These are phyloP conservation scores for Linyphia triangularis DNA, from an alignment of 2,888 invertebrate species.

Conservation along the genomic window DNA sequence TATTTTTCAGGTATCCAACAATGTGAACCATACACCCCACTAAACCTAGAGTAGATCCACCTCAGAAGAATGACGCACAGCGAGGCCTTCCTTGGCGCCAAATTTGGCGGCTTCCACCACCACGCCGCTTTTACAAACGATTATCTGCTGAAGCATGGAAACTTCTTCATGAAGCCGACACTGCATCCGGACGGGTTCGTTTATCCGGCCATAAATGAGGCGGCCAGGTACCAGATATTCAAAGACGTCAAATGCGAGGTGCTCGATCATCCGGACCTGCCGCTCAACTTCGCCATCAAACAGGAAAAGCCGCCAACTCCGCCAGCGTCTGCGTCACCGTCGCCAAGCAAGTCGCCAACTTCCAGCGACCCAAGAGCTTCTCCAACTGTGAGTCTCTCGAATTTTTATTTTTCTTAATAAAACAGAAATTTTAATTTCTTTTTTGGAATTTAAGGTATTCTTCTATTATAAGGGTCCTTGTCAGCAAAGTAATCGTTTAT, in stretches of 20 bases:
- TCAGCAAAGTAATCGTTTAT: no score
- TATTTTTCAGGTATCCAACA: no score
- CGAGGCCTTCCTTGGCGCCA: slow-evolving; percentile 39
- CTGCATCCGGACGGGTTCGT: slow-evolving; percentile 63
- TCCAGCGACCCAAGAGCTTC: slow-evolving; percentile 7
- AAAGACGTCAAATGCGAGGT: slow-evolving; percentile 47
- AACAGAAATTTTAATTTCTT: not conserved
- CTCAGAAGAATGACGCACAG: slow-evolving; percentile 43
- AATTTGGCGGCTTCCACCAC: slow-evolving; percentile 5
- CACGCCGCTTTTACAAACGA: slow-evolving; percentile 59
- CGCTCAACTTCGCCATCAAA: slow-evolving; percentile 66
- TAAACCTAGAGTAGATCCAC: no score
- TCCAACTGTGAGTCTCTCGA: not conserved
- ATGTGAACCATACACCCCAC: not conserved
- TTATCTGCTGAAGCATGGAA: slow-evolving; percentile 66
- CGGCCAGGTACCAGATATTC: slow-evolving; percentile 32
- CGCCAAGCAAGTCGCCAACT: not conserved
- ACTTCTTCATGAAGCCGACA: slow-evolving; percentile 65
- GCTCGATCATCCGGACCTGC: slow-evolving; percentile 25
- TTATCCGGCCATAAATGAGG: slow-evolving; percentile 52
- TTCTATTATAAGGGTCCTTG: no score
- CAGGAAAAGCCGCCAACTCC: slow-evolving; percentile 68
- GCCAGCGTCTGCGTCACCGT: slow-evolving; percentile 39
- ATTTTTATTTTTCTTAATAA: no score
- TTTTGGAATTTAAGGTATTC: no score